Percentiles rank a stretch among this genome's conserved stretches.
phyloP scores from a whole-genome alignment of 2,113 vertebrate genomes.

The Otus sunia region DNA sequence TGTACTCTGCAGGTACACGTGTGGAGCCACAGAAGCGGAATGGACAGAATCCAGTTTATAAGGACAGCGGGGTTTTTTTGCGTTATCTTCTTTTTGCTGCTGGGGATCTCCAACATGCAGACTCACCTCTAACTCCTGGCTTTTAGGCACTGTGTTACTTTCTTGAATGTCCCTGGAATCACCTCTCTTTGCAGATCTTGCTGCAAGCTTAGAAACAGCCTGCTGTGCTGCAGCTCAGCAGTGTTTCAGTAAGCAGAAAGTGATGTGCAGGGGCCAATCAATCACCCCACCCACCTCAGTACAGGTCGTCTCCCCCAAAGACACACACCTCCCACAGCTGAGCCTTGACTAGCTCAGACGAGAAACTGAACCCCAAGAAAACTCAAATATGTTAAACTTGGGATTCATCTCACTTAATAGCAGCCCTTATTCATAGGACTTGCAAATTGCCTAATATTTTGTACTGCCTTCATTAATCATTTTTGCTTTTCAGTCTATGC shows the following conservation, averaged over 20 bases:
- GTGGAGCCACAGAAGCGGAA: accelerated
- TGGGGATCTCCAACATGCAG: neutral
- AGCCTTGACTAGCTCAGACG: neutral
- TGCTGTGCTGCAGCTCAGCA: neutral
- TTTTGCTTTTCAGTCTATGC: neutral
- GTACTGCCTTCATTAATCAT: neutral
- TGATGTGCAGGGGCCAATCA: neutral
- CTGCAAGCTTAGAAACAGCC: neutral
- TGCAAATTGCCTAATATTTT: neutral
- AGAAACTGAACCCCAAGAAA: neutral
- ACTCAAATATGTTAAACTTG: neutral
- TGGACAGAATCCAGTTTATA: neutral
- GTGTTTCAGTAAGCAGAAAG: neutral
- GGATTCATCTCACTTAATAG: neutral
- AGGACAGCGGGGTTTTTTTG: accelerated
- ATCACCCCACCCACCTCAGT: neutral
- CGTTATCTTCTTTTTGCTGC: neutral
- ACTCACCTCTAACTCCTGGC: neutral
- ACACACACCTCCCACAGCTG: neutral
- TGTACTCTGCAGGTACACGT: neutral
- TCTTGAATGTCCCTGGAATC: neutral
- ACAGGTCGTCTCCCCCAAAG: neutral
- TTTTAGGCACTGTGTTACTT: neutral
- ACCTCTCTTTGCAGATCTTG: neutral
- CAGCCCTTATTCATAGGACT: neutral